Conservation (phyloP, 2,797 vertebrate genomes). For the Aphelocoma californica region DNA sequence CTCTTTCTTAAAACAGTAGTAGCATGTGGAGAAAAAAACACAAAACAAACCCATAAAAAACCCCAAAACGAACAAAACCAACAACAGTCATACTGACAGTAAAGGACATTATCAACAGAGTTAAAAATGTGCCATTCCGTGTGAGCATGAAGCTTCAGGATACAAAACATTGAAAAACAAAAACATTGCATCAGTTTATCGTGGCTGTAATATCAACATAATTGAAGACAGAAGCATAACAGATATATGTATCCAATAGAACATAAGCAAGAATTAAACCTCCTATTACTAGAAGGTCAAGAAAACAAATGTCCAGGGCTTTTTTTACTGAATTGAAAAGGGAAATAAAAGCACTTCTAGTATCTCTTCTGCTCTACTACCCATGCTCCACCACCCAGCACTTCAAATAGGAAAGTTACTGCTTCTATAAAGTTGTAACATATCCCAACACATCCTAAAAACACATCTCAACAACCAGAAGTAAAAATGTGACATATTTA, state of each 20-base stretch:
- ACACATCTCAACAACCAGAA: not conserved
- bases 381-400: not conserved
- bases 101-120: not conserved
- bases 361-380: not conserved
- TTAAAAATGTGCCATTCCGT: not conserved
- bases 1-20: not conserved
- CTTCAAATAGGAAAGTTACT: not conserved
- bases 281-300: not conserved
- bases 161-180: not conserved
- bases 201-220: not conserved
- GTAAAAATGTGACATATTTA: not conserved
- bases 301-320: not conserved
- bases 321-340: not conserved
- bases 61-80: not conserved
- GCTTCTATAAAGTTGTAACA: not conserved
- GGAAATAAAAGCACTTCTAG: not conserved
- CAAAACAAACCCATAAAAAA: not conserved
- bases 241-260: not conserved
- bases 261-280: not conserved
- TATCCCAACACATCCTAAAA: not conserved
- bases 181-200: not conserved
- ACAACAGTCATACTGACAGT: not conserved
- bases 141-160: not conserved
- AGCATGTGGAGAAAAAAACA: not conserved
- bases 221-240: not conserved